Percentiles rank a stretch among this genome's conserved stretches.
phyloP scores from a whole-genome alignment of 2,888 invertebrate genomes.

The Xanthostigma xanthostigma region DNA sequence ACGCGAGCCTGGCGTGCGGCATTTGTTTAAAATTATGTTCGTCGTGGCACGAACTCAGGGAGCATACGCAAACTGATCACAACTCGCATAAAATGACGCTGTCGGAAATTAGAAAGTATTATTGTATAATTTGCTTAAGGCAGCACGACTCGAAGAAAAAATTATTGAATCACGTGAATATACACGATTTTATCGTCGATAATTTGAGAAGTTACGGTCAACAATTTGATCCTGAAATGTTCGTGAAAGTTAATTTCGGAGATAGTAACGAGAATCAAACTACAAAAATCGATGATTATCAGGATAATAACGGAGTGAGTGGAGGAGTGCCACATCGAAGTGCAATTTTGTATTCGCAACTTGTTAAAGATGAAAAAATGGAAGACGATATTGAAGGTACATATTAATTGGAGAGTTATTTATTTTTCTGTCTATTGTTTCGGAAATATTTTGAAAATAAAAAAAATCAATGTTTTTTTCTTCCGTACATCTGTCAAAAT shows the following conservation, averaged over 20 bases:
- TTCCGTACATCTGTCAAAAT: too few relatives aligned
- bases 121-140: slow-evolving; percentile 36
- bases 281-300: slow-evolving; percentile 4
- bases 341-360: slow-evolving; percentile 1
- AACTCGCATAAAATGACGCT: slow-evolving; percentile 26
- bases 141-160: slow-evolving; percentile 39
- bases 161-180: slow-evolving; percentile 34
- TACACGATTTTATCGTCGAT: slow-evolving; percentile 34
- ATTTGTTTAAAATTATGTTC: slow-evolving; percentile 36
- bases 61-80: slow-evolving; percentile 34
- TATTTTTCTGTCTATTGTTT: too few relatives aligned
- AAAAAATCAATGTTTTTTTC: too few relatives aligned
- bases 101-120: slow-evolving; percentile 27
- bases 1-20: slow-evolving; percentile 37
- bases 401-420: too few relatives aligned
- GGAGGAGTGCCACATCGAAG: neutral
- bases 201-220: slow-evolving; percentile 23
- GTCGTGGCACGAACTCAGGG: slow-evolving; percentile 31
- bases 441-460: too few relatives aligned
- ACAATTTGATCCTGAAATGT: slow-evolving; percentile 32
- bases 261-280: slow-evolving; percentile 23
- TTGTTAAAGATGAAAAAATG: slow-evolving; percentile 3
- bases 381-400: slow-evolving; percentile 5
- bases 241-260: slow-evolving; percentile 29
- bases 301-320: neutral